These are phyloP conservation scores for Carcinoscorpius rotundicauda DNA, from an alignment of 1,140 invertebrate genomes.

Conservation along the genomic window DNA sequence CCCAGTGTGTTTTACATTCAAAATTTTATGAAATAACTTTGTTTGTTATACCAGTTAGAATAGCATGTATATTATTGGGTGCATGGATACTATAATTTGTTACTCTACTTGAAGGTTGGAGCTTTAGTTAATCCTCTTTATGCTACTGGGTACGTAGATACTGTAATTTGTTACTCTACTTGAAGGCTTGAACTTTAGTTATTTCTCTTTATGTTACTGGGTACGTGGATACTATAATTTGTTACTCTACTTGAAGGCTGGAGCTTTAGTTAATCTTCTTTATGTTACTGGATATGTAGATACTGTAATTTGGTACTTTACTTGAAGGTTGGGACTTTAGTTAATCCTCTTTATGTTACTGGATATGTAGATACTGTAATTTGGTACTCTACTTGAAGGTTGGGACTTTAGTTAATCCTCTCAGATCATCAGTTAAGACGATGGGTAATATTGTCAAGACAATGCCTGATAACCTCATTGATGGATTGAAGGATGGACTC, in stretches of 20 bases:
- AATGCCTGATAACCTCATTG: conserved; percentile 69
- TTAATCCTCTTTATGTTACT: conserved; percentile 5
- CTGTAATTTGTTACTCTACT: not conserved
- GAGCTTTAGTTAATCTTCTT: conserved; percentile 6
- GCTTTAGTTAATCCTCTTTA: conserved; percentile 7
- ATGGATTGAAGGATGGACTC: conserved; percentile 48
- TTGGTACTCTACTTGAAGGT: conserved; percentile 18
- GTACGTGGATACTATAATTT: conserved; percentile 7
- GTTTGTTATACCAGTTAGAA: too few species aligned
- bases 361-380: not conserved
- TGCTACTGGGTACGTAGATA: not conserved
- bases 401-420: conserved; percentile 53
- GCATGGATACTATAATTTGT: not conserved
- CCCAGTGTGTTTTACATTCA: too few species aligned
- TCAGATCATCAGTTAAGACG: conserved; percentile 64
- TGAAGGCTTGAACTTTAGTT: not conserved
- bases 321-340: not conserved
- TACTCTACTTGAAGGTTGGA: not conserved
- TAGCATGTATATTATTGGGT: not conserved
- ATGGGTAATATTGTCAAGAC: conserved; percentile 58
- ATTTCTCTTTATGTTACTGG: conserved; percentile 5
- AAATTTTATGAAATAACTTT: too few species aligned
- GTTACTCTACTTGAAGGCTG: not conserved
- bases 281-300: conserved; percentile 7
- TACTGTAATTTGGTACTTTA: not conserved